These are phyloP conservation scores for Cinclus cinclus DNA, from an alignment of 2,113 vertebrate genomes.

Conservation along the genomic window DNA sequence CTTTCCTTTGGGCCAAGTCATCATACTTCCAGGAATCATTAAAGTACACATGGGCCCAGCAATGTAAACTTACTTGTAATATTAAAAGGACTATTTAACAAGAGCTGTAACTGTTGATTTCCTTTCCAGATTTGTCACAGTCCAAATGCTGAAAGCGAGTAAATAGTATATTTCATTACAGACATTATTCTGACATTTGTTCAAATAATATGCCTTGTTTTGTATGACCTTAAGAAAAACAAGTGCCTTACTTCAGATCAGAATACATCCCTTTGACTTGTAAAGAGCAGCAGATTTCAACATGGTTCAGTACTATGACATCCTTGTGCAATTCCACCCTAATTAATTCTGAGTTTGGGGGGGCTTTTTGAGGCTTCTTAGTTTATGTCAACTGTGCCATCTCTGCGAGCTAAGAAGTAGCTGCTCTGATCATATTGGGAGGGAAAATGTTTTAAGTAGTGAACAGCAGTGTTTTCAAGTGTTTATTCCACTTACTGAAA, in stretches of 20 bases:
- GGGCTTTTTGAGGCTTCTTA: neutral
- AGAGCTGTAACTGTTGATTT: conserved; percentile 42
- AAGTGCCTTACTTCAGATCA: conserved; percentile 18
- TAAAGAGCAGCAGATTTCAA: neutral
- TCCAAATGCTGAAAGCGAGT: conserved; percentile 32
- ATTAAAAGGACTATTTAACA: conserved; percentile 57
- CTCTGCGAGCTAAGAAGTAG: neutral
- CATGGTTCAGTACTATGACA: neutral
- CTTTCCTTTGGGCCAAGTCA: conserved; percentile 59
- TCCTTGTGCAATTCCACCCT: neutral
- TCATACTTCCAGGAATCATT: conserved; percentile 45
- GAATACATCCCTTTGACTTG: neutral
- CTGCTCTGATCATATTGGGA: neutral
- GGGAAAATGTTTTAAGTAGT: neutral
- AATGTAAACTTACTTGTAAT: conserved; percentile 49
- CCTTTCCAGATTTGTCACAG: conserved; percentile 53
- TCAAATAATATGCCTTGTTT: conserved; percentile 51
- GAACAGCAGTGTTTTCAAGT: neutral
- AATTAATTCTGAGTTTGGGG: neutral
- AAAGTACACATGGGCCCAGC: conserved; percentile 35
- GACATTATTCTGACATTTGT: conserved; percentile 58
- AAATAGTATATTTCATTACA: conserved; percentile 50
- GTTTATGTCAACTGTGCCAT: neutral
- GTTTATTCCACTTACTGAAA: neutral
- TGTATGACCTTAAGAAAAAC: conserved; percentile 47